Evolutionary conservation across 2,113 vertebrate genomes (phyloP).

Genomic region (Procavia capensis): DNA sequence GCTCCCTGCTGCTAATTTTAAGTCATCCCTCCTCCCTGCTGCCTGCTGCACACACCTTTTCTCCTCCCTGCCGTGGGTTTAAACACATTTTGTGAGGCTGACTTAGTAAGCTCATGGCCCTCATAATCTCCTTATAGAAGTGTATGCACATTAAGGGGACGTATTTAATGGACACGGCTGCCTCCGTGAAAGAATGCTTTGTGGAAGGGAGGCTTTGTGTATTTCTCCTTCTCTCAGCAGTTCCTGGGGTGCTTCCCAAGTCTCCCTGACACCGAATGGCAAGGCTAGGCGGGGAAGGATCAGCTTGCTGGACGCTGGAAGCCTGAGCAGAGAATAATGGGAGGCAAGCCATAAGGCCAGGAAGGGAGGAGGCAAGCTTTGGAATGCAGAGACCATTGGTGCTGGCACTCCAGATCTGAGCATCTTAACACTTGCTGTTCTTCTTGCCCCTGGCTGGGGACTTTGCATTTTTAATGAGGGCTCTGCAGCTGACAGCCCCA

Average conservation of each 20-base stretch:
- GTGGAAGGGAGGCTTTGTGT: slow-evolving; percentile 89
- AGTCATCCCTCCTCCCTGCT: slow-evolving; percentile 32
- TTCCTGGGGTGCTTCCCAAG: slow-evolving; percentile 87
- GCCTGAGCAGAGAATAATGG: slow-evolving; percentile 89
- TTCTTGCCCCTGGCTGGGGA: slow-evolving; percentile 84
- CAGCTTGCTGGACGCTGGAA: slow-evolving; percentile 89
- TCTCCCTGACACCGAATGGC: slow-evolving; percentile 84
- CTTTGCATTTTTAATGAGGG: slow-evolving; percentile 91
- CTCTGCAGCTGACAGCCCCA: slow-evolving; percentile 68
- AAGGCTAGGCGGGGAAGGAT: slow-evolving; percentile 83
- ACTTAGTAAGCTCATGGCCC: slow-evolving; percentile 75
- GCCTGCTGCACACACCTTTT: slow-evolving; percentile 10
- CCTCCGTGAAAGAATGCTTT: slow-evolving; percentile 89
- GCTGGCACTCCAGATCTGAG: slow-evolving; percentile 81
- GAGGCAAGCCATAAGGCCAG: slow-evolving; percentile 35
- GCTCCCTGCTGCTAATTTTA: slow-evolving; percentile 66
- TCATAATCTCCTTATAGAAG: slow-evolving; percentile 87
- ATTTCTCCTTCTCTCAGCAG: slow-evolving; percentile 81
- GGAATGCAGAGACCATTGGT: slow-evolving; percentile 78
- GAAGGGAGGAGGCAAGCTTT: slow-evolving; percentile 74
- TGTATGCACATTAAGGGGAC: slow-evolving; percentile 86
- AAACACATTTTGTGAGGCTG: slow-evolving; percentile 69
- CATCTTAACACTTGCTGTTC: slow-evolving; percentile 74
- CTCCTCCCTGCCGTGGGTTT: slow-evolving; percentile 53
- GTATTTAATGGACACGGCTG: slow-evolving; percentile 87